phyloP scores from a whole-genome alignment of 2,888 invertebrate species.

The Hemistola chrysoprasaria region DNA sequence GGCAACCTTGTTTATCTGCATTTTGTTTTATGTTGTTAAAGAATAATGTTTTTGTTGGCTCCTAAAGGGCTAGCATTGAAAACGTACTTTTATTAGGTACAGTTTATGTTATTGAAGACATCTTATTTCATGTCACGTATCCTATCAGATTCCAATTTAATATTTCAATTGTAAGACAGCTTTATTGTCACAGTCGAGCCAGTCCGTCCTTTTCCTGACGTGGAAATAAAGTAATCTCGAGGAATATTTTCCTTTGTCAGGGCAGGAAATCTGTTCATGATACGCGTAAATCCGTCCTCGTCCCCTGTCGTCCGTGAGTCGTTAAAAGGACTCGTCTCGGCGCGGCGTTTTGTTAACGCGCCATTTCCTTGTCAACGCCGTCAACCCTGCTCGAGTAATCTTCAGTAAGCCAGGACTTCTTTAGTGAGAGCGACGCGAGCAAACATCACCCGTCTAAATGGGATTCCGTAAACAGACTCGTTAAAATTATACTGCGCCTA shows the following conservation, averaged over 20 bases:
- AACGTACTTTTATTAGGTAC: constrained; percentile 28
- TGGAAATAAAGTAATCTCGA: constrained; percentile 60
- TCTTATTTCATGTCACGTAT: constrained; percentile 27
- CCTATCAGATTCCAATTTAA: constrained; percentile 28
- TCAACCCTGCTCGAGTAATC: constrained; percentile 65
- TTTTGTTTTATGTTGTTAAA: background rate
- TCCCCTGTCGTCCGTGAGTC: constrained; percentile 72
- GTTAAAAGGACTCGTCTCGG: constrained; percentile 72
- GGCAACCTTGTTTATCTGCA: constrained; percentile 36
- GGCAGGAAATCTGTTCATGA: constrained; percentile 76
- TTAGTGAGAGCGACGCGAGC: constrained; percentile 31
- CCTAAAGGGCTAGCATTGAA: too few relatives aligned
- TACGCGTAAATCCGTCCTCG: constrained; percentile 75
- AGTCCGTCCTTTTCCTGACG: constrained; percentile 43
- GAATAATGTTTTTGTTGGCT: constrained; percentile 31
- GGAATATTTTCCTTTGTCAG: constrained; percentile 68
- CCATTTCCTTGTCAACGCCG: constrained; percentile 72
- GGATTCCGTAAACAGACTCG: constrained; percentile 49
- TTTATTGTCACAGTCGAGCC: constrained; percentile 41
- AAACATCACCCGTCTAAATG: constrained; percentile 39
- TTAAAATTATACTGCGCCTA: constrained; percentile 54
- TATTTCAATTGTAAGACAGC: constrained; percentile 39
- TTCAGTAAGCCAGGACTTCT: constrained; percentile 60
- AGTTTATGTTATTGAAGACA: constrained; percentile 29
- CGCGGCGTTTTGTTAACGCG: constrained; percentile 71